Percentiles rank a stretch among this genome's conserved stretches.
Conservation (phyloP, 2,888 invertebrate species). For the Stegophylla sp. region DNA sequence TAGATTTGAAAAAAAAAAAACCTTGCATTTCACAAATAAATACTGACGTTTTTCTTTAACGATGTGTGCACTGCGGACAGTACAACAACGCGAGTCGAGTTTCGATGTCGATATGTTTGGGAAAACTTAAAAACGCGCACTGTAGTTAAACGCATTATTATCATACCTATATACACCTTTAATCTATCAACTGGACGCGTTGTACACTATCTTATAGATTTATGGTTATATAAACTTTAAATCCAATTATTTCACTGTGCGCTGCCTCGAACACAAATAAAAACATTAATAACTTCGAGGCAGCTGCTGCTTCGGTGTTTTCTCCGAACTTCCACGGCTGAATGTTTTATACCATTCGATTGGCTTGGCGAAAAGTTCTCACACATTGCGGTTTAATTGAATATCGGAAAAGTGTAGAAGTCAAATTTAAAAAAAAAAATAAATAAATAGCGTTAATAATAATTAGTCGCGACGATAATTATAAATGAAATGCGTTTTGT, state of each 20-base stretch:
- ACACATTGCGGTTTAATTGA: not conserved
- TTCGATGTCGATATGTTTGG: too few relatives aligned
- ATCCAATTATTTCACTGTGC: not conserved
- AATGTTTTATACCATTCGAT: not conserved
- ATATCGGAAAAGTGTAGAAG: not conserved
- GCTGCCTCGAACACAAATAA: not conserved
- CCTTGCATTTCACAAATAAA: too few relatives aligned
- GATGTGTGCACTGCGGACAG: too few relatives aligned
- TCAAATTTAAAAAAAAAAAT: not conserved
- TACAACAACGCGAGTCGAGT: too few relatives aligned
- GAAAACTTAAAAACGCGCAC: too few relatives aligned
- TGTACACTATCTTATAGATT: not conserved
- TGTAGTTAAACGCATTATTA: not conserved
- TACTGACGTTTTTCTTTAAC: too few relatives aligned
- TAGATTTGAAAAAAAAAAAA: too few relatives aligned
- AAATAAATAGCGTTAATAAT: not conserved
- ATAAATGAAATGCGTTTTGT: not conserved
- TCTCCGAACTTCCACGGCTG: not conserved
- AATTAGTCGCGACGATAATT: not conserved
- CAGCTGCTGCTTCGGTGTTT: not conserved
- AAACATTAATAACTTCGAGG: not conserved
- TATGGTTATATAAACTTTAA: not conserved
- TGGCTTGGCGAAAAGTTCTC: not conserved
- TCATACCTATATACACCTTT: too few relatives aligned
- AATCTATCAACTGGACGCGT: not conserved